Base-by-base conservation (phyloP, 2,888 invertebrate species). In the Ceraclea dissimilis region DNA sequence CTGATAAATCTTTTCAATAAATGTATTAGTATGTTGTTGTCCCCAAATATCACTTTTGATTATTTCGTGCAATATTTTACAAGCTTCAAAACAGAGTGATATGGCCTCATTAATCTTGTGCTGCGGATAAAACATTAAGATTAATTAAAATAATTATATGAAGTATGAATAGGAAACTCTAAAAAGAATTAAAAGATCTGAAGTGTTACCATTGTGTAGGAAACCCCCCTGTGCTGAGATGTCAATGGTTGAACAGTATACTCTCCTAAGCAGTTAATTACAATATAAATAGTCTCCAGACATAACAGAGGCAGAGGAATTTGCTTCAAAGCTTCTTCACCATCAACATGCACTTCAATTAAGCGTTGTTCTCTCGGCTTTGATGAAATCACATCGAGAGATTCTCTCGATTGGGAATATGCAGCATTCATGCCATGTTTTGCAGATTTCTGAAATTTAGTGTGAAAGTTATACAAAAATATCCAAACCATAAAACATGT, bases 21-120 rank as follows among this genome's bases (percentile, higher is more conserved):
- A 72, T 64, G 75, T 73, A 48, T 72, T 71, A 39, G 66, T 68
- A 52, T 75, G 74, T 26, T 76, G 72, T 8, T 65, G 59, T 34
- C 71, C 68, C 84, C 85, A 85, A 60, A 84, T 77, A 34, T 69
- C 67, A 18, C 78, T 76, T 64, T 69, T 73, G 0, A 85, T 69
- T 64, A 81, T 80, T 33, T 76, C 71, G 19, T 74, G 67, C 51
- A 85, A 66, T 53, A 86, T 69, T 48, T 73, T 69, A 2, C 79
- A 67, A 1, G 81, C 67, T 60, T 76, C 71, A 58, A 79, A 74
- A n/a, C 79, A 64, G 49, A 82, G 65, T 57, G 65, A 66, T 10
- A 80, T 61, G 57, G 76, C 71, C 20, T 67, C 66, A 65, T 79
- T 80, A 19, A 76, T 63, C 60, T 79, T 75, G 64, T 70, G 73